Conservation (phyloP, 2,888 invertebrate species). For the Aphodius sticticus region DNA sequence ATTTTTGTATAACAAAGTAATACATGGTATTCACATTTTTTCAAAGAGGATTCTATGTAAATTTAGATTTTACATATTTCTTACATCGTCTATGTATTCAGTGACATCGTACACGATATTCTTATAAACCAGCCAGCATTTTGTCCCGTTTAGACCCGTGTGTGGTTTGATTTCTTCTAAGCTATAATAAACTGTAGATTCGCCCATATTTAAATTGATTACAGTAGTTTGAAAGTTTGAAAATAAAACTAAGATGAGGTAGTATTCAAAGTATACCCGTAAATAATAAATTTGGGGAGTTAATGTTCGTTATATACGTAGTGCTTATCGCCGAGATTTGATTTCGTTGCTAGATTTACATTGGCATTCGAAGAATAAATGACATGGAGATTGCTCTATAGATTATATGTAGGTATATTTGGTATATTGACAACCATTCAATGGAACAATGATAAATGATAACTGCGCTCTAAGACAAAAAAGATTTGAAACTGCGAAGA, state of each 20-base stretch:
- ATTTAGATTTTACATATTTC: background rate
- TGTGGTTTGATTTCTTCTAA: slow-evolving; percentile 66
- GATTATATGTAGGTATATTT: background rate
- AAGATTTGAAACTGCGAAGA: no score
- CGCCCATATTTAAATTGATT: slow-evolving; percentile 13
- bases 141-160: slow-evolving; percentile 65
- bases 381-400: background rate
- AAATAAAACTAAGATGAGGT: background rate
- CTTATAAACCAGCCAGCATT: slow-evolving; percentile 71
- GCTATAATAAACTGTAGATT: slow-evolving; percentile 52
- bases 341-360: background rate
- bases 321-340: background rate
- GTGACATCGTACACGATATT: slow-evolving; percentile 76
- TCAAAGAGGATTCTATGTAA: background rate
- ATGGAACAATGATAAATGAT: no score
- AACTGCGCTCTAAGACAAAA: no score
- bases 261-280: background rate
- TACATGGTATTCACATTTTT: no score
- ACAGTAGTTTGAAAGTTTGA: background rate
- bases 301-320: background rate
- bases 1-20: background rate
- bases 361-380: background rate
- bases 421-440: background rate
- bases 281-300: background rate
- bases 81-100: slow-evolving; percentile 67